Base-by-base conservation (phyloP, 2,797 vertebrate genomes). In the Pseudomugil gertrudae region DNA sequence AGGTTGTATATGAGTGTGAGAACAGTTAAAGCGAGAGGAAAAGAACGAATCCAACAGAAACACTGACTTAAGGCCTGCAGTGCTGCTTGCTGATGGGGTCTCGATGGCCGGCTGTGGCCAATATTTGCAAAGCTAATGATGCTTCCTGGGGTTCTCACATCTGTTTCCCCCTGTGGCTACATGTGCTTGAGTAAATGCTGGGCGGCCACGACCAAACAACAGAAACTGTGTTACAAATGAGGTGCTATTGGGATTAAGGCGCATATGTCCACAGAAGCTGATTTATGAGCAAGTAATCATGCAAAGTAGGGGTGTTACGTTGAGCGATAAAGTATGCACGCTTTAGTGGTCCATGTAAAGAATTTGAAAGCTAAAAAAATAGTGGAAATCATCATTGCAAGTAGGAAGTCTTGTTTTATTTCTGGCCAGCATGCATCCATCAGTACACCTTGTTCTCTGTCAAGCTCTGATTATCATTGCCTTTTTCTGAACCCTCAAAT, bases 51-150 rank as follows among this genome's bases (percentile, higher is more conserved):
- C 73, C 66, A 53, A 45, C 50, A 81, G 62, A 74, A 72, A 59
- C 61, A 36, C 14, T 62, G 84, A 81, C 57, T 51, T 57, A 71
- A 69, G 52, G 62, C 65, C 64, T 23, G 54, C 64, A 9, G 61
- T 0, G 48, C 65, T 17, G 74, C 63, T 62, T 73, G 62, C 69
- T 76, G 83, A 77, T 72, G 60, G 80, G 88, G 76, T 89, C 86
- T 87, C 74, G 77, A 72, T 52, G 79, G 78, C 76, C 76, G 76
- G 60, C 77, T 83, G 74, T 30, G 26, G 55, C 29, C 55, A 83
- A 73, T 80, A 84, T 87, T 90, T 89, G 91, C 36, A 14, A 81
- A 79, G 86, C 80, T 90, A 87, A 91, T 87, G 89, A 86, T 79
- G 88, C 87, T 88, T 80, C 84, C 87, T 73, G 79, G 68, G 81